phyloP scores from a whole-genome alignment of 2,888 invertebrate genomes.

The Sericinus montela region DNA sequence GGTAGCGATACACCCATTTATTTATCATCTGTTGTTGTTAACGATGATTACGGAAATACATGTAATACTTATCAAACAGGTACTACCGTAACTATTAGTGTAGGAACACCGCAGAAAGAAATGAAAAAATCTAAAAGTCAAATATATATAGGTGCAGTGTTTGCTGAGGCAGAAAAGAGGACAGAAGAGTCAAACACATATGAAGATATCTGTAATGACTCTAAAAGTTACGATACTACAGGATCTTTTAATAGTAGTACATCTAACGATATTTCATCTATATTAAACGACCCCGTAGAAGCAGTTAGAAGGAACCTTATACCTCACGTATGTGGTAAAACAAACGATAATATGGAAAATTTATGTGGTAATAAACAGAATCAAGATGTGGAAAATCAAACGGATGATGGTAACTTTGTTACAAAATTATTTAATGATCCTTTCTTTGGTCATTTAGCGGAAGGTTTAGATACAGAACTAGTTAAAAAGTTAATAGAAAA shows the following conservation, averaged over 20 bases:
- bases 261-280: constrained; percentile 68
- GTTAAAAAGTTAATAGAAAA: constrained; percentile 83
- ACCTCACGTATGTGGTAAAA: constrained; percentile 87
- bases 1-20: constrained; percentile 84
- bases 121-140: constrained; percentile 70
- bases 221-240: constrained; percentile 27
- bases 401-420: constrained; percentile 69
- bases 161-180: constrained; percentile 44
- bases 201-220: constrained; percentile 62
- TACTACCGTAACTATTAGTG: constrained; percentile 81
- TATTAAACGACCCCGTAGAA: constrained; percentile 86
- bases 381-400: constrained; percentile 12
- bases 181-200: constrained; percentile 53
- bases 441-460: constrained; percentile 81
- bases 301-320: constrained; percentile 86
- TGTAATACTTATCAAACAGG: constrained; percentile 73
- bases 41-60: constrained; percentile 72
- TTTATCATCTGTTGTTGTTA: constrained; percentile 86
- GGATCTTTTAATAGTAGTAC: constrained; percentile 28
- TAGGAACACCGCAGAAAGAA: constrained; percentile 72
- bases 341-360: constrained; percentile 38
- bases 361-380: constrained; percentile 27
- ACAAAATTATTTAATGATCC: constrained; percentile 82
- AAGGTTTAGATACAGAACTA: constrained; percentile 80
- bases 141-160: constrained; percentile 68